Percentiles rank a stretch among this genome's conserved stretches.
Conservation (phyloP, 2,113 vertebrate species). For the Pipra filicauda region DNA sequence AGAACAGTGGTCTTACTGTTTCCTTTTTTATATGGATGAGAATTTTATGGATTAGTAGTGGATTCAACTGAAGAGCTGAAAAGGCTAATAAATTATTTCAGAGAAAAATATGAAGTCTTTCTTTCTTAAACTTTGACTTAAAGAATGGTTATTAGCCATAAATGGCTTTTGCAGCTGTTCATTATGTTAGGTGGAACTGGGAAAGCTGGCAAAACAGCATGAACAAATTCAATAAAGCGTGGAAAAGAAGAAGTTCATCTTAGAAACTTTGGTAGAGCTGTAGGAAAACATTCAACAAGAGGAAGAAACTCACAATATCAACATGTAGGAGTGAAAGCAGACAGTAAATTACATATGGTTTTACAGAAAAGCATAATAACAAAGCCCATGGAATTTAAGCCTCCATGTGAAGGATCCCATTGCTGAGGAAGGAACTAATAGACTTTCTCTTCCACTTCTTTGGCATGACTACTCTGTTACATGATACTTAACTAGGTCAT, state of each 20-base stretch:
- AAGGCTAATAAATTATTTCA: neutral
- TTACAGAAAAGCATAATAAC: neutral
- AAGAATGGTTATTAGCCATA: neutral
- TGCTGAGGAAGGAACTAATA: neutral
- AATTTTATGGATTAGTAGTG: neutral
- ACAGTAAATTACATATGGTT: neutral
- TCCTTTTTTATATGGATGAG: neutral
- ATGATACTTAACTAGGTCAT: conserved; percentile 19
- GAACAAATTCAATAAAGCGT: neutral
- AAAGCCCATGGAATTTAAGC: neutral
- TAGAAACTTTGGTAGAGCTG: neutral
- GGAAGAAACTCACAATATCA: neutral
- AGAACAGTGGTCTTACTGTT: neutral
- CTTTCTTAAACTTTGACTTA: neutral
- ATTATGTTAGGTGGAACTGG: neutral
- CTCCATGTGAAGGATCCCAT: neutral
- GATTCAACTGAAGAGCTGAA: neutral
- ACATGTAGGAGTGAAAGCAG: neutral
- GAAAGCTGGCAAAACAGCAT: neutral
- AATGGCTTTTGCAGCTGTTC: neutral
- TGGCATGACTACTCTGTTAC: neutral
- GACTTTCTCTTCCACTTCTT: neutral
- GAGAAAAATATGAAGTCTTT: neutral
- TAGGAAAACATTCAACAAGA: neutral
- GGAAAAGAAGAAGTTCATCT: neutral